Conservation (phyloP, 1,140 invertebrate species). For the Cotesia typhae region DNA sequence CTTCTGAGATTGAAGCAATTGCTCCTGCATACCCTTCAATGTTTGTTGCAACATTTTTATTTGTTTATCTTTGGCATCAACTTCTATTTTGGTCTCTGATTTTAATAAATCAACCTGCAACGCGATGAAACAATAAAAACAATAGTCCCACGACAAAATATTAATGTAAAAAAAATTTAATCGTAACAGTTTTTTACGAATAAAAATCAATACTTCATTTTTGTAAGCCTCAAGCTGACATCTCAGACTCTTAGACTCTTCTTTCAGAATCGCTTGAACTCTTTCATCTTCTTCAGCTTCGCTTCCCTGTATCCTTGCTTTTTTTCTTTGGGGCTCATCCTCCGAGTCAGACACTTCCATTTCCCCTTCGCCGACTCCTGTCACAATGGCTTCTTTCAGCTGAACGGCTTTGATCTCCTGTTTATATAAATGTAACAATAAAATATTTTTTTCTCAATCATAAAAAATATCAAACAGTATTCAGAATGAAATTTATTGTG, state of each 20-base stretch:
- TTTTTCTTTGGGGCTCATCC: conserved; percentile 68
- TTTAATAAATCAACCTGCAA: conserved; percentile 70
- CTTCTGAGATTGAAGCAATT: conserved; percentile 72
- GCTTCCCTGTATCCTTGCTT: conserved; percentile 56
- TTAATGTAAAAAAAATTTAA: not conserved
- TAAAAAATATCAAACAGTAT: too few species aligned
- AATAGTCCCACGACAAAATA: not conserved
- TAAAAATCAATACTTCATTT: conserved; percentile 75
- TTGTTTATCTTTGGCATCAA: conserved; percentile 77
- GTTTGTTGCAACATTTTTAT: conserved; percentile 79
- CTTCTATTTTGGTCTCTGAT: conserved; percentile 74
- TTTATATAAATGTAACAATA: conserved; percentile 2
- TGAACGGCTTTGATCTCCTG: conserved; percentile 83
- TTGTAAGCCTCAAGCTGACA: conserved; percentile 95
- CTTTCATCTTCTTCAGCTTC: conserved; percentile 54
- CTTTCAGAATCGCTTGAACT: conserved; percentile 65
- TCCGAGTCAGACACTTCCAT: conserved; percentile 85
- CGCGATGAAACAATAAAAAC: too few species aligned
- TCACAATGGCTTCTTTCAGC: conserved; percentile 75
- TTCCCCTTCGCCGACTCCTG: conserved; percentile 73
- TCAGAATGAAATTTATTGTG: not conserved
- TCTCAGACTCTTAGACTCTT: conserved; percentile 89
- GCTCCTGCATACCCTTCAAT: conserved; percentile 82
- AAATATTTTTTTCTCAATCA: not conserved
- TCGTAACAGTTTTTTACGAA: not conserved